A percentile compares a stretch with the other conserved stretches of the same genome.
phyloP scores from a whole-genome alignment of 2,113 vertebrate species.

The Gymnobelideus leadbeateri region DNA sequence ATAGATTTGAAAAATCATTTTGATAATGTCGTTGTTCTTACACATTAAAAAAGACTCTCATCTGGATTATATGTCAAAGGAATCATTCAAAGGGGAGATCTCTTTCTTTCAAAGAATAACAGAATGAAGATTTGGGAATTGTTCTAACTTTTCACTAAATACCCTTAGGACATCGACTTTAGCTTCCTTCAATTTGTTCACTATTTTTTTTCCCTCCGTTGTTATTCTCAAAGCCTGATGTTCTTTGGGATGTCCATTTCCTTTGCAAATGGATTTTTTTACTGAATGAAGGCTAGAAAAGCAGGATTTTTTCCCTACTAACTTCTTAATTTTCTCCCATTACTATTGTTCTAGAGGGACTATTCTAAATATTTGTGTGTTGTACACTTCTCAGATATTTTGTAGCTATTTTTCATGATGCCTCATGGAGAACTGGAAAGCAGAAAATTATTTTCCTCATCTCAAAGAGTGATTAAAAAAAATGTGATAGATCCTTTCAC shows the following conservation, averaged over 20 bases:
- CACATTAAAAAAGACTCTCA: neutral
- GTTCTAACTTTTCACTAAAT: neutral
- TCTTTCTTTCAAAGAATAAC: neutral
- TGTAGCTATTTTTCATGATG: neutral
- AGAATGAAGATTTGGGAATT: neutral
- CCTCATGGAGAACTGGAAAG: neutral
- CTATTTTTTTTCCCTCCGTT: neutral
- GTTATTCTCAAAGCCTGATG: neutral
- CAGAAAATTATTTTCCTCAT: slow-evolving; percentile 6
- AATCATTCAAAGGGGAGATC: neutral
- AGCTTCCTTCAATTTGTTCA: neutral
- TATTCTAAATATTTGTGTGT: slow-evolving; percentile 8
- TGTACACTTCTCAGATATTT: slow-evolving; percentile 19
- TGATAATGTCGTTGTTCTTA: neutral
- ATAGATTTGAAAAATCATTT: neutral
- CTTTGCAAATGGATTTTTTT: neutral
- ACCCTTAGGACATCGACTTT: neutral
- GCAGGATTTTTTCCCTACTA: neutral
- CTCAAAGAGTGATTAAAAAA: slow-evolving; percentile 32
- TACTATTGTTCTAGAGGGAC: slow-evolving; percentile 3
- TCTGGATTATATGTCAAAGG: neutral
- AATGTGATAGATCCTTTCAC: slow-evolving; percentile 2
- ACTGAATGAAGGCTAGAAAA: neutral
- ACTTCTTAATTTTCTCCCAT: neutral
- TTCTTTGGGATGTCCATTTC: neutral